Evolutionary conservation across 2,797 vertebrate genomes (phyloP).

Genomic region (Buceros bicornis): DNA sequence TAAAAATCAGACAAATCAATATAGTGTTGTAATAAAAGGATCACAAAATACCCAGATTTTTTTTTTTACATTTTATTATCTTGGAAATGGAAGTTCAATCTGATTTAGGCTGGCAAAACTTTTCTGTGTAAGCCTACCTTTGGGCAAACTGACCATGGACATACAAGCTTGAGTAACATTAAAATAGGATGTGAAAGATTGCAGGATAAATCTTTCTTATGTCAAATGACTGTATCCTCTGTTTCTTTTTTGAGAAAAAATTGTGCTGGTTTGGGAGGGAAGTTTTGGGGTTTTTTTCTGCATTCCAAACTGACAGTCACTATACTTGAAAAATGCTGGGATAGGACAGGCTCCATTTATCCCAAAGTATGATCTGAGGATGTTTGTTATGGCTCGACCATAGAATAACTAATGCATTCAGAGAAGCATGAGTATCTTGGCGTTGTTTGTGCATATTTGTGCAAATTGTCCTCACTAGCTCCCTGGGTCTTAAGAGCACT

Average conservation of each 20-base stretch:
- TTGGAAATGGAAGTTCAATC: background rate
- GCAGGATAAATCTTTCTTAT: background rate
- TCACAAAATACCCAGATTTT: background rate
- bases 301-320: background rate
- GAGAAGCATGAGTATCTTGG: background rate
- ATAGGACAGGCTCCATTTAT: background rate
- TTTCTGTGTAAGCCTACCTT: background rate
- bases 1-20: background rate
- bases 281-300: background rate
- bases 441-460: background rate
- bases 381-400: background rate
- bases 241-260: background rate
- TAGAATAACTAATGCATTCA: constrained; percentile 3
- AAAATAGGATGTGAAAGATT: background rate
- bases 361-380: background rate
- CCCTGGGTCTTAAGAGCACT: background rate
- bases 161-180: background rate
- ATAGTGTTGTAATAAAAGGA: background rate
- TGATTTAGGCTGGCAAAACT: background rate
- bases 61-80: background rate
- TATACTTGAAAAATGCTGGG: background rate
- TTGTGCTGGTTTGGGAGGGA: background rate
- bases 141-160: background rate
- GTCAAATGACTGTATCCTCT: background rate
- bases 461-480: background rate